phyloP scores from a whole-genome alignment of 1,140 invertebrate genomes.

The Glossosoma conforme region DNA sequence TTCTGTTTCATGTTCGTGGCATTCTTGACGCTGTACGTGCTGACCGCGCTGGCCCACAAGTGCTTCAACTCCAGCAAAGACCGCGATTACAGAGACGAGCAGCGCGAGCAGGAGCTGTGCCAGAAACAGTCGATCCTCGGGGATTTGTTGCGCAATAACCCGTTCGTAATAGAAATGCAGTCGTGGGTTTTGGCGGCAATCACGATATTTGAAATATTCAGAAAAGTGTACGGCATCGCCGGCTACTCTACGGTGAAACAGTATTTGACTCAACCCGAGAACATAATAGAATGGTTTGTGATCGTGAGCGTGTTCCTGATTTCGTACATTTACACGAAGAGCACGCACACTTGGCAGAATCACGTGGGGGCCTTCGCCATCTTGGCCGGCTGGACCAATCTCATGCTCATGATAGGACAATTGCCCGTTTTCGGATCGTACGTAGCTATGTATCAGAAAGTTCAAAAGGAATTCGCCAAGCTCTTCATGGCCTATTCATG shows the following conservation, averaged over 20 bases:
- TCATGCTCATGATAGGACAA: conserved; percentile 84
- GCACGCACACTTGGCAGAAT: conserved; percentile 78
- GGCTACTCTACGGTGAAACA: conserved; percentile 70
- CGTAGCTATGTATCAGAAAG: conserved; percentile 81
- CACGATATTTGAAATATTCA: conserved; percentile 67
- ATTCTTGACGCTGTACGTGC: conserved; percentile 70
- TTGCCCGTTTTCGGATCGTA: conserved; percentile 80
- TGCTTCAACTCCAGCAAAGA: conserved; percentile 72
- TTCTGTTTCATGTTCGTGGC: conserved; percentile 76
- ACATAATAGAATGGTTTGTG: conserved; percentile 80
- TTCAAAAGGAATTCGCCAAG: conserved; percentile 80
- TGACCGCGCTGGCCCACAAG: conserved; percentile 70
- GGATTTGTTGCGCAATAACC: conserved; percentile 63
- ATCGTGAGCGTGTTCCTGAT: conserved; percentile 76
- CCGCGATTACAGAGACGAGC: conserved; percentile 61
- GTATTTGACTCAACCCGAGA: conserved; percentile 76
- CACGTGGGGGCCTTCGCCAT: conserved; percentile 77
- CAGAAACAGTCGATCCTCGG: conserved; percentile 69
- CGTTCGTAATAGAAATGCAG: conserved; percentile 68
- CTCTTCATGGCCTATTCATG: conserved; percentile 78
- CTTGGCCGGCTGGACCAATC: conserved; percentile 77
- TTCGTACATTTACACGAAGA: conserved; percentile 69
- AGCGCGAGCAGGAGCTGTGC: conserved; percentile 64
- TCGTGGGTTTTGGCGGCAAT: conserved; percentile 72
- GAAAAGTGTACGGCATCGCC: conserved; percentile 71